phyloP scores from a whole-genome alignment of 2,888 invertebrate genomes.

The Microctonus aethiopoides region DNA sequence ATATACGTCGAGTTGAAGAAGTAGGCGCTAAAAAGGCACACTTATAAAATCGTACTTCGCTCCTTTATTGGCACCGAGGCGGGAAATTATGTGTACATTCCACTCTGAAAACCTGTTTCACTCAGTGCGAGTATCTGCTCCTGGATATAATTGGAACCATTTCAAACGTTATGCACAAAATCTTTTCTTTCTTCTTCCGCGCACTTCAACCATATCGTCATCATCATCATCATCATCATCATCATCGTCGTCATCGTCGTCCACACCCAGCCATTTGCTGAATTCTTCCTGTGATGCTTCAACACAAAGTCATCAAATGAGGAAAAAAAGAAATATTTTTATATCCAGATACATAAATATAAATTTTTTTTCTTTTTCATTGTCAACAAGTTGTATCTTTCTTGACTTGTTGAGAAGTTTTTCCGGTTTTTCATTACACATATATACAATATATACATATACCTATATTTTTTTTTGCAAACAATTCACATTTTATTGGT shows the following conservation, averaged over 20 bases:
- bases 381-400: constrained; percentile 2
- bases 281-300: neutral
- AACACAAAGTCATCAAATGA: neutral
- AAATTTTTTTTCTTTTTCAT: neutral
- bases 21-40: constrained; percentile 61
- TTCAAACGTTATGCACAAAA: constrained; percentile 36
- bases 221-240: constrained; percentile 11
- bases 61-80: constrained; percentile 60
- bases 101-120: constrained; percentile 60
- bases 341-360: neutral
- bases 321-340: neutral
- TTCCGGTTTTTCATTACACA: neutral
- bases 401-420: neutral
- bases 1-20: constrained; percentile 30
- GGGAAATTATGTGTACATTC: constrained; percentile 64
- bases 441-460: neutral
- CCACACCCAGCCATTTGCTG: constrained; percentile 13
- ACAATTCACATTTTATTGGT: constrained; percentile 6
- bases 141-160: constrained; percentile 60
- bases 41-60: constrained; percentile 61
- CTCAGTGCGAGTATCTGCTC: constrained; percentile 49
- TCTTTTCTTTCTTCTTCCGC: constrained; percentile 14
- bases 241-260: constrained; percentile 1
- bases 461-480: neutral
- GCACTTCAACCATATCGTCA: neutral